phyloP scores from a whole-genome alignment of 2,888 invertebrate genomes.

The Neelides folsomi region DNA sequence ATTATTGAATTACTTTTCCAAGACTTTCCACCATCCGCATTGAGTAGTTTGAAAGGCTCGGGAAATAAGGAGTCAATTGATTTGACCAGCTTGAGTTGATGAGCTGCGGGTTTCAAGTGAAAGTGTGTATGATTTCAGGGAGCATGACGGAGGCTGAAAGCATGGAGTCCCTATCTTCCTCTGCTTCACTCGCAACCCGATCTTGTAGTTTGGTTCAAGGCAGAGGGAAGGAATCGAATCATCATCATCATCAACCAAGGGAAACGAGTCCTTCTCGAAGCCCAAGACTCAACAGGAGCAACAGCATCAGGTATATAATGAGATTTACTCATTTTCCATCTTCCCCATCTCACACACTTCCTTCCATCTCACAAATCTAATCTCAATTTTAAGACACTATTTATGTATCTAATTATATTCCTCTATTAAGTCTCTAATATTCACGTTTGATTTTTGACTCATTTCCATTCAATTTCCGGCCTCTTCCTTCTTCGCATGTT shows the following conservation, averaged over 20 bases:
- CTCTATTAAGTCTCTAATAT: not conserved
- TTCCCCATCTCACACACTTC: slow-evolving; percentile 16
- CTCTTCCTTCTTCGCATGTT: slow-evolving; percentile 9
- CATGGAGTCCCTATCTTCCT: slow-evolving; percentile 46
- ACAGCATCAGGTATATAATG: slow-evolving; percentile 74
- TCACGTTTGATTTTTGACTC: slow-evolving; percentile 5
- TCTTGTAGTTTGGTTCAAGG: slow-evolving; percentile 57
- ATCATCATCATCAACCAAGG: slow-evolving; percentile 46
- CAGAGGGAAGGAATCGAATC: slow-evolving; percentile 40
- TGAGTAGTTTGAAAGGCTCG: no score
- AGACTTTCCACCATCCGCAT: no score
- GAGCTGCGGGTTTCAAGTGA: not conserved
- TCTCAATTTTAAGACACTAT: not conserved
- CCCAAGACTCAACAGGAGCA: slow-evolving; percentile 66
- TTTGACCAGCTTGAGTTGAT: not conserved
- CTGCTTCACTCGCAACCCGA: slow-evolving; percentile 46
- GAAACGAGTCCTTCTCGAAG: slow-evolving; percentile 35
- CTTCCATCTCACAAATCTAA: not conserved
- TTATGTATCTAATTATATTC: not conserved
- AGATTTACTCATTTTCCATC: slow-evolving; percentile 34
- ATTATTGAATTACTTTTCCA: no score
- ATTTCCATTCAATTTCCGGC: slow-evolving; percentile 2
- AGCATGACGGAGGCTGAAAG: slow-evolving; percentile 82
- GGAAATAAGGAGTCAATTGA: no score
- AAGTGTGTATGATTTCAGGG: slow-evolving; percentile 15